Conservation (phyloP, 2,888 invertebrate genomes). For the Pyralis farinalis region DNA sequence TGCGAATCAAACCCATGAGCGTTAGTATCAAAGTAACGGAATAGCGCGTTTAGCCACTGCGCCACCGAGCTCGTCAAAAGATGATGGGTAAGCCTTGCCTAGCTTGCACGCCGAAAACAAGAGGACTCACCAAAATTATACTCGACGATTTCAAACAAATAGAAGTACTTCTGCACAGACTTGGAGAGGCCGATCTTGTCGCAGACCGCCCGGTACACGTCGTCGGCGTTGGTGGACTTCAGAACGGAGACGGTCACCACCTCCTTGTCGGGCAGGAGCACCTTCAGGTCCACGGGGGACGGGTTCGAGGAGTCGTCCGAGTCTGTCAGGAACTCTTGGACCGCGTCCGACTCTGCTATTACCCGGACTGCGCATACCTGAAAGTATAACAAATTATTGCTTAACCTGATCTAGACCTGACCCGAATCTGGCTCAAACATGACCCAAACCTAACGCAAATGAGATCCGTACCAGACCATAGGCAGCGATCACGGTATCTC, state of each 20-base stretch:
- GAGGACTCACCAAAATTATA: conserved; percentile 93
- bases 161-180: conserved; percentile 93
- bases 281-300: conserved; percentile 88
- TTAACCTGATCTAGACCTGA: no score
- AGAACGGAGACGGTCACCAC: conserved; percentile 93
- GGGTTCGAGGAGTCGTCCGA: conserved; percentile 90
- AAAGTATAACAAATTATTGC: no score
- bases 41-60: no score
- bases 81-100: no score
- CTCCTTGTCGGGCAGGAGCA: conserved; percentile 93
- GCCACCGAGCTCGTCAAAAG: no score
- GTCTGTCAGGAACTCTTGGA: conserved; percentile 98
- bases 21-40: no score
- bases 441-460: no score
- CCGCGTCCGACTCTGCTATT: conserved; percentile 97
- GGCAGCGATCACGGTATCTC: no score
- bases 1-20: no score
- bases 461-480: no score
- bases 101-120: no score
- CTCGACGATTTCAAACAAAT: conserved; percentile 98
- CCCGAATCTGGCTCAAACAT: no score
- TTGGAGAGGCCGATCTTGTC: conserved; percentile 91
- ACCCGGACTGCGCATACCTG: conserved; percentile 97
- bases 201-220: conserved; percentile 93
- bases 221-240: conserved; percentile 93